Evolutionary conservation across 2,797 vertebrate genomes (phyloP), one percentile per base, ranked within the genome.

Genomic region (Oreonectes daqikongensis): DNA sequence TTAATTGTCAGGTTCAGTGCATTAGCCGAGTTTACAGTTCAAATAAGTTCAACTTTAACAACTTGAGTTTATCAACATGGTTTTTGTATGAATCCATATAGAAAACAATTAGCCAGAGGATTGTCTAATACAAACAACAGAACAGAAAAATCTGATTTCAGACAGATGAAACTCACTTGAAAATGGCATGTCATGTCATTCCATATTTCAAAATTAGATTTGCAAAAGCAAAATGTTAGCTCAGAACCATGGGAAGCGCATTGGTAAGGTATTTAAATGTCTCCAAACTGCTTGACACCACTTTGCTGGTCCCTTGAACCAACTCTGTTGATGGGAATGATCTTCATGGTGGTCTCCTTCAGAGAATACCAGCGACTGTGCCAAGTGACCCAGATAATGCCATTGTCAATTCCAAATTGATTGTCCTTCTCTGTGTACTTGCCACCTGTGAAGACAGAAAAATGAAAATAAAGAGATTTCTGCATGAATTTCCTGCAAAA

Each of bases 301-400:
- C 80, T 14, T 7, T 93, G 90, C 81, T 97, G 95, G 67, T 92
- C 94, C 0, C 88, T 90, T 1, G 80, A 87, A 0, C 86, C 53
- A 80, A 93, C 38, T 74, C 90, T 89, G 53, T 61, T 96, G 78
- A 95, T 86, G 7, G 97, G 97, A 59, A 99, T 97, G 57, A 99
- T 73, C 90, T 99, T 99, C 96, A 99, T 97, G 53, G 94, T 91
- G 50, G 95, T 93, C 87, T 95, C 94, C 87, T 97, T 99, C 91
- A 99, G 84, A 32, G 97, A 99, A 85, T 98, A 96, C 97, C 97
- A 99, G 70, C 94, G 94, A 80, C 80, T 64, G 79, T 92, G 96
- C 95, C 95, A 98, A 0, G 96, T 97, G 53, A 88, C 92, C 98
- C 97, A 99, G 81, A 93, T 97, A 81, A 99, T 95, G 74, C 98